Evolutionary conservation across 1,140 invertebrate species (phyloP), one percentile per base, ranked within the genome.

Genomic region (Himalopsyche phryganea): DNA sequence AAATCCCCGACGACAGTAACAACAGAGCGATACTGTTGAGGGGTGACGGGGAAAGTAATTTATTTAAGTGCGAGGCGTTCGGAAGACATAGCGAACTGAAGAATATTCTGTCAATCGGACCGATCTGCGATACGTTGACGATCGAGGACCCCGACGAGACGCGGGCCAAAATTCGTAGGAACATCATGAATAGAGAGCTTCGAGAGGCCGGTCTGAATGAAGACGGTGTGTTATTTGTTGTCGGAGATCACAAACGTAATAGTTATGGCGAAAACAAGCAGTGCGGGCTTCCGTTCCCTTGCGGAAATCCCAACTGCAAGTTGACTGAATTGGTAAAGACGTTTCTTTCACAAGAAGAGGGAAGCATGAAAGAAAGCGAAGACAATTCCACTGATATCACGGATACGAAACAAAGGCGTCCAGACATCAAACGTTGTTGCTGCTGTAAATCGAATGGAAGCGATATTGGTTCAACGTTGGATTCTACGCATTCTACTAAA

Each of bases 121-220:
- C 49, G 2, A 14, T 59, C 6, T 59, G 46, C 18, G 57, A 59
- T 47, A 42, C 49, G 28, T 20, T 59, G n/a, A 33, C 51, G 17
- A 51, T 59, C n/a, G 20, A 53, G 28, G 57, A 59, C 15, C 57
- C 57, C 1, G 57, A 59, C 20, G 33, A n/a, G 6, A 19, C 40
- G 3, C 36, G 45, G 13, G 50, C 46, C 1, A 18, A 17, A n/a
- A 35, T 42, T 14, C 47, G 50, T 13, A 47, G 32, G 28, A 19
- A 46, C 5, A 20, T 9, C n/a, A 20, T 52, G 14, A 38, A 40
- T 1, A 14, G 32, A n/a, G 50, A 52, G 15, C 23, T 59, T 15
- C 32, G 17, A 17, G 49, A 36, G 6, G 57, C 57, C 1, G 57
- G 49, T 2, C n/a, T 59, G 13, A 33, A 51, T 7, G 32, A 58